Evolutionary conservation across 2,888 invertebrate genomes (phyloP).

Genomic region (Pandemis cinnamomeana): DNA sequence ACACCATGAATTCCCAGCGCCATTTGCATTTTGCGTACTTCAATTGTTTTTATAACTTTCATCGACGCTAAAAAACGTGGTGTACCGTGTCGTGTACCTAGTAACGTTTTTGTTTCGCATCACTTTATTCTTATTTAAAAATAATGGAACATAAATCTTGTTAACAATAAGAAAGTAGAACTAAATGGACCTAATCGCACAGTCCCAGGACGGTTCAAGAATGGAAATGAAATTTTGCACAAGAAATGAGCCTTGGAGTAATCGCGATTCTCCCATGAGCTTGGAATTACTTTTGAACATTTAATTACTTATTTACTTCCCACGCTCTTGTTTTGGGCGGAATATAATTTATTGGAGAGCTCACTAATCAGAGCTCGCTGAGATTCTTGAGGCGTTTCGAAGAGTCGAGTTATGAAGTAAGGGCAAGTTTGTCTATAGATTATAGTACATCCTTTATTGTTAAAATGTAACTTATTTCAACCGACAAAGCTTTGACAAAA

Average conservation of each 20-base stretch:
- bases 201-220: conserved; percentile 11
- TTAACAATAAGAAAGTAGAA: conserved; percentile 16
- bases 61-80: neutral
- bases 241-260: conserved; percentile 4
- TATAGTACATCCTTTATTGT: neutral
- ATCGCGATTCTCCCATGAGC: conserved; percentile 3
- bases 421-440: neutral
- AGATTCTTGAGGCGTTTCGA: neutral
- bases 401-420: neutral
- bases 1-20: too few species aligned
- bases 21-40: neutral
- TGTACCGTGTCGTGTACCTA: neutral
- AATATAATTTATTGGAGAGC: neutral
- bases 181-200: conserved; percentile 18
- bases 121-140: neutral
- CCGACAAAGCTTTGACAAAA: too few species aligned
- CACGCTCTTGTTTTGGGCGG: conserved; percentile 8
- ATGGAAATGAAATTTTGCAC: conserved; percentile 23
- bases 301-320: conserved; percentile 24
- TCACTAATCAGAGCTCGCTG: neutral
- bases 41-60: conserved; percentile 2
- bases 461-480: too few species aligned
- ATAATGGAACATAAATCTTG: conserved; percentile 15
- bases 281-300: conserved; percentile 19
- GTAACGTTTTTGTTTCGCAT: neutral